Evolutionary conservation across 2,113 vertebrate species (phyloP), one percentile per base, ranked within the genome.

Genomic region (Scalopus aquaticus): DNA sequence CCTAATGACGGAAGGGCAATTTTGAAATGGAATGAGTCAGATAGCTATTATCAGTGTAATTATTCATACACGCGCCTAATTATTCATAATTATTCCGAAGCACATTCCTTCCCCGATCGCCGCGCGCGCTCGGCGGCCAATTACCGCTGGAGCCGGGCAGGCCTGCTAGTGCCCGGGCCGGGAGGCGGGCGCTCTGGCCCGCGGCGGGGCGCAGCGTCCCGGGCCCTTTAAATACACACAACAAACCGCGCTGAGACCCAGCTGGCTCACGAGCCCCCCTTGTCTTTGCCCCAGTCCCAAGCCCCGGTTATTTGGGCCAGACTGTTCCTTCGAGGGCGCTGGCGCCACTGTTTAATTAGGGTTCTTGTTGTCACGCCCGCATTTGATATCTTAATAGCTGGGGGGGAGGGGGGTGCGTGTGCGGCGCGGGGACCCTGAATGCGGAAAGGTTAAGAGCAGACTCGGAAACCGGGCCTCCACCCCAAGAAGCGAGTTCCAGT

Each of bases 11-110:
- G 98, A 98, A 98, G 98, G 98, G 98, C 96, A 98, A 98, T 98
- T 98, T 98, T 95, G 98, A 98, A 98, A 97, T 98, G 97, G 95
- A 97, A 98, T 98, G 95, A 97, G 96, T 97, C 97, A 98, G 98
- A 98, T 98, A 98, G 98, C 98, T 98, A 98, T 98, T 98, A 98
- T 98, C 98, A 98, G 88, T 98, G 98, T 98, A 98, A 98, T 98
- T 98, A 98, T 98, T 98, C 98, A 98, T 98, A 98, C 98, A 98
- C 98, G 98, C 97, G 98, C 96, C 98, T 98, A 98, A 98, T 98
- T 98, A 98, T 98, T 98, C 98, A 98, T 98, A 98, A 98, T 98
- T 98, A 98, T 98, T 98, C 98, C 98, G 98, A 98, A 98, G 98
- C 97, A 96, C 98, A 98, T 98, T 98, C 98, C 98, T 98, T 98